Percentiles rank a stretch among this genome's conserved stretches.
phyloP scores from a whole-genome alignment of 2,888 invertebrate species.

The Tenthredo mesomela region DNA sequence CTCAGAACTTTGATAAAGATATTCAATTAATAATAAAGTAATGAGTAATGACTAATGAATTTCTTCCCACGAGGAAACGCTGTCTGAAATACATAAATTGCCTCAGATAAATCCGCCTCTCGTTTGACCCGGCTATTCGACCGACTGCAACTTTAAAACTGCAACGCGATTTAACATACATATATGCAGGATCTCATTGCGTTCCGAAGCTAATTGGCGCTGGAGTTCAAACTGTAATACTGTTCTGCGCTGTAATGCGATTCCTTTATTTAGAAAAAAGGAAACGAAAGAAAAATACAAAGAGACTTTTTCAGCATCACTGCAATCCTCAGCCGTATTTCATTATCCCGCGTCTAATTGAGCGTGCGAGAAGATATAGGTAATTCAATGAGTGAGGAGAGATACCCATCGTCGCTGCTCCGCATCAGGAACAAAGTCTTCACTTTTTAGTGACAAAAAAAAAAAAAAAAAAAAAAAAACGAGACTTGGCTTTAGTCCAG shows the following conservation, averaged over 20 bases:
- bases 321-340: constrained; percentile 9
- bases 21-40: not conserved
- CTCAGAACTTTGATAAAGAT: not conserved
- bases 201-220: constrained; percentile 15
- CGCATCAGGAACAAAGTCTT: not conserved
- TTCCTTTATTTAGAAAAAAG: not conserved
- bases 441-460: not conserved
- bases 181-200: constrained; percentile 33
- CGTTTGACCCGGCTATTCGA: not conserved
- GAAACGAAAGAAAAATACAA: not conserved
- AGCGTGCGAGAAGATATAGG: not conserved
- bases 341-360: not conserved
- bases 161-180: not conserved
- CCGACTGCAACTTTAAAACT: not conserved
- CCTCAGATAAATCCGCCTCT: not conserved
- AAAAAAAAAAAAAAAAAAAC: not conserved
- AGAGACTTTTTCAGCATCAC: not conserved
- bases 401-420: not conserved
- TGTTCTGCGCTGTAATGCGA: not conserved
- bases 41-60: too few species aligned
- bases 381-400: not conserved
- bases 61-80: too few species aligned
- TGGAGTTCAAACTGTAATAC: not conserved
- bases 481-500: constrained; percentile 17
- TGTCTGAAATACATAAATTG: not conserved